Conservation (phyloP, 2,113 vertebrate genomes). For the Anthoscopus minutus region DNA sequence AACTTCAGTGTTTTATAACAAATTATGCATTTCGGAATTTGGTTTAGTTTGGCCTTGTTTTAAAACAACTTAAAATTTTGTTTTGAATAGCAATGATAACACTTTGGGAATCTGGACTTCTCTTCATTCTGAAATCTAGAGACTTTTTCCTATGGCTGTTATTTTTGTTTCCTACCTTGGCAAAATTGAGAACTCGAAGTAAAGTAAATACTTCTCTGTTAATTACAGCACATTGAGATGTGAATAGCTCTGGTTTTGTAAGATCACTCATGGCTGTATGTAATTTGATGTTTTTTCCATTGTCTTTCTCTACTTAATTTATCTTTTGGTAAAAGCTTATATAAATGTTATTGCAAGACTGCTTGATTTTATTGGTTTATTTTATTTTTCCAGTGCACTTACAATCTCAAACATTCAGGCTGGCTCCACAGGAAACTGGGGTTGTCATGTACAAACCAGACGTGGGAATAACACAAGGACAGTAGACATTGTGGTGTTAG, state of each 20-base stretch:
- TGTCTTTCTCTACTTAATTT: background rate
- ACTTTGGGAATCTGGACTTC: background rate
- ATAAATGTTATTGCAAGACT: background rate
- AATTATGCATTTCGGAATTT: background rate
- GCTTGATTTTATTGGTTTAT: background rate
- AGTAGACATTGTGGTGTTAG: constrained; percentile 90
- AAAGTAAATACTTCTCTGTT: background rate
- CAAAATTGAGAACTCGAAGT: background rate
- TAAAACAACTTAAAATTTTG: background rate
- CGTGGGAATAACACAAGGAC: constrained; percentile 92
- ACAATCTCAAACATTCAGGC: constrained; percentile 97
- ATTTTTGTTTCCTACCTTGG: background rate
- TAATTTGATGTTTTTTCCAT: background rate
- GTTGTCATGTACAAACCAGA: constrained; percentile 88
- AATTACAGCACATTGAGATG: background rate
- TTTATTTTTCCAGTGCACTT: constrained; percentile 77
- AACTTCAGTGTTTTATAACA: background rate
- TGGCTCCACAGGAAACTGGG: constrained; percentile 94
- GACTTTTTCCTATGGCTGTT: background rate
- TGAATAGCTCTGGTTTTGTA: background rate
- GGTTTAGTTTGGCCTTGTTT: background rate
- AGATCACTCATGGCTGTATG: background rate
- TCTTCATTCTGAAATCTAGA: background rate
- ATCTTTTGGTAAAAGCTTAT: background rate
- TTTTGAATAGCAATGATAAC: background rate